A percentile compares a stretch with the other conserved stretches of the same genome.
Conservation (phyloP, 2,888 invertebrate species). For the Oscheius sp. region DNA sequence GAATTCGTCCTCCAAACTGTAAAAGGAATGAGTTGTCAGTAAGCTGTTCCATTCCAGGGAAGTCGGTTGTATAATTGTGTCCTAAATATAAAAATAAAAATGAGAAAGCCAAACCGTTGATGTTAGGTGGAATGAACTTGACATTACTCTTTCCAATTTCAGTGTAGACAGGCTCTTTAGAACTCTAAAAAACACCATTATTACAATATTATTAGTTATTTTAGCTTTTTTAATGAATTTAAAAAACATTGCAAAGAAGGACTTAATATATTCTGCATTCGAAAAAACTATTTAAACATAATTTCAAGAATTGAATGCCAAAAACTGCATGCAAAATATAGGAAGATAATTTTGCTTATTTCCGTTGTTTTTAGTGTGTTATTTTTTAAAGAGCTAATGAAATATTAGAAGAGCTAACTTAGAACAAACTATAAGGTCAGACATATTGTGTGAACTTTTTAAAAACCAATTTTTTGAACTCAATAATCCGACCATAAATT, state of each 20-base stretch:
- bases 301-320: neutral
- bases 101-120: slow-evolving; percentile 21
- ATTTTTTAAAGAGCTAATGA: no score
- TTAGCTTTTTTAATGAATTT: no score
- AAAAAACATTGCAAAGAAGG: no score
- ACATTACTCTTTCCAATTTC: slow-evolving; percentile 23
- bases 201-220: no score
- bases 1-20: slow-evolving; percentile 12
- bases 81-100: neutral
- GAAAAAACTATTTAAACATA: neutral
- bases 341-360: no score
- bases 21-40: slow-evolving; percentile 43
- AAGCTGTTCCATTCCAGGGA: slow-evolving; percentile 47
- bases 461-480: no score
- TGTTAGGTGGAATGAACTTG: slow-evolving; percentile 35
- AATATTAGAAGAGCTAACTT: no score
- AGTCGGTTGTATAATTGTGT: slow-evolving; percentile 46
- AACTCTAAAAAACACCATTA: neutral
- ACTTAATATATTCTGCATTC: neutral
- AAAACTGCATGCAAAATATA: no score
- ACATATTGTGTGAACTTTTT: no score
- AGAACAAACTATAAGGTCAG: no score
- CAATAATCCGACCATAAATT: no score
- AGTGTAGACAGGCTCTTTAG: slow-evolving; percentile 21
- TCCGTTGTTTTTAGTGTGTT: no score